These are phyloP conservation scores for Rhagonycha fulva DNA, from an alignment of 2,888 invertebrate species.

Conservation along the genomic window DNA sequence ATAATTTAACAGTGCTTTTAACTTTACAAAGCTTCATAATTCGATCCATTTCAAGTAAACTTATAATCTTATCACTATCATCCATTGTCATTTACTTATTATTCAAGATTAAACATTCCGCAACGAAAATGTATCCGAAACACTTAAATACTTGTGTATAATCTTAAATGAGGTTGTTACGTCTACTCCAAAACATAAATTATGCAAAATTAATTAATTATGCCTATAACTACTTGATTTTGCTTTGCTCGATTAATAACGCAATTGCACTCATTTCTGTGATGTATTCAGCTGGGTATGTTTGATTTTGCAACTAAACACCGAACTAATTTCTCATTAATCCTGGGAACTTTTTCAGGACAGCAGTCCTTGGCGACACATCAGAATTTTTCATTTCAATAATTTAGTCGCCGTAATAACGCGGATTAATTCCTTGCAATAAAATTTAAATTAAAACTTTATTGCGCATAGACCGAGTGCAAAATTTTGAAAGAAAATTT, in stretches of 20 bases:
- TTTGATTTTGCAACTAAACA: neutral
- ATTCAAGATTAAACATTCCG: neutral
- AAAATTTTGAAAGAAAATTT: neutral
- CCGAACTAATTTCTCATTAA: neutral
- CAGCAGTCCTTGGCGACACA: neutral
- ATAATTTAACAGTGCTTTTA: too few relatives aligned
- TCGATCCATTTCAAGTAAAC: too few relatives aligned
- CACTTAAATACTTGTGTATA: neutral
- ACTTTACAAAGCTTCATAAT: too few relatives aligned
- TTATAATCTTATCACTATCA: too few relatives aligned
- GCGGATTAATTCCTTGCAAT: neutral
- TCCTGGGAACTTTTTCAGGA: neutral
- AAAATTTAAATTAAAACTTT: neutral
- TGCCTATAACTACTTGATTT: conserved; percentile 11
- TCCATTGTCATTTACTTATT: neutral
- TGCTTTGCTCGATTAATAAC: conserved; percentile 8
- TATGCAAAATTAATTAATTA: conserved; percentile 18
- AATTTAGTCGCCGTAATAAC: neutral
- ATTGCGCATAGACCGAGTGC: neutral
- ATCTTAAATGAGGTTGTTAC: conserved; percentile 7
- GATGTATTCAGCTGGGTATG: neutral
- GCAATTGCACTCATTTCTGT: conserved; percentile 7
- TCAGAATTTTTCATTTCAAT: neutral
- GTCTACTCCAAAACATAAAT: conserved; percentile 9
- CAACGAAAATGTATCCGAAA: neutral